Evolutionary conservation across 2,888 invertebrate species (phyloP).

Genomic region (Monopis laevigella): DNA sequence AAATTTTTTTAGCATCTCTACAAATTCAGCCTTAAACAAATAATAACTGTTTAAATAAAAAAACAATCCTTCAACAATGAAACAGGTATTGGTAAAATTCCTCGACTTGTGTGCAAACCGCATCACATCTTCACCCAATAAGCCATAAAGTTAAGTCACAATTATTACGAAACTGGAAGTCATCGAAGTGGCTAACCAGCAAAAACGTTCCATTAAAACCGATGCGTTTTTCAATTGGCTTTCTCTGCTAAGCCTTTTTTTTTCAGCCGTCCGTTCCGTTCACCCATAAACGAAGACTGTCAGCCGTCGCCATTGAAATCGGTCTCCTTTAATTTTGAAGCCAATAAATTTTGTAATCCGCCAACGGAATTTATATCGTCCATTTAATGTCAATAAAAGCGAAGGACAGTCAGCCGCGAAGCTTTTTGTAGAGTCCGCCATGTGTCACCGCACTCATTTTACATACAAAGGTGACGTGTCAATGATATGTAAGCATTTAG

Average conservation of each 20-base stretch:
- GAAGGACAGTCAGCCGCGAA: slow-evolving; percentile 28
- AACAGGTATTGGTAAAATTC: too few species aligned
- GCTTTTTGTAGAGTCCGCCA: slow-evolving; percentile 39
- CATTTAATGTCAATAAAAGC: slow-evolving; percentile 59
- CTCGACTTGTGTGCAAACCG: too few species aligned
- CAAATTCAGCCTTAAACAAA: too few species aligned
- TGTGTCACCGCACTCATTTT: slow-evolving; percentile 45
- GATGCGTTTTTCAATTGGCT: slow-evolving; percentile 41
- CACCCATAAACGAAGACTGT: slow-evolving; percentile 52
- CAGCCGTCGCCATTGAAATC: slow-evolving; percentile 59
- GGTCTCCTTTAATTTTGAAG: slow-evolving; percentile 63
- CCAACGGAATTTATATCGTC: slow-evolving; percentile 62
- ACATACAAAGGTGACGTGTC: slow-evolving; percentile 55
- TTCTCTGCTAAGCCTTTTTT: slow-evolving; percentile 31
- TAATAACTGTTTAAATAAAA: too few species aligned
- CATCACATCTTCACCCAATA: too few species aligned
- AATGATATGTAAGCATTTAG: slow-evolving; percentile 28
- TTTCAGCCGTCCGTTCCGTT: slow-evolving; percentile 32
- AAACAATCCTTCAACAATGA: too few species aligned
- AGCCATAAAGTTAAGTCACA: background rate
- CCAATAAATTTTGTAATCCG: slow-evolving; percentile 64
- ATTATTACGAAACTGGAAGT: slow-evolving; percentile 1
- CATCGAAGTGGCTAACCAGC: slow-evolving; percentile 22
- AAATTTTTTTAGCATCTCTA: too few species aligned
- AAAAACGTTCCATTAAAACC: slow-evolving; percentile 37